A percentile compares a stretch with the other conserved stretches of the same genome.
phyloP scores from a whole-genome alignment of 2,113 vertebrate genomes.

The Elgaria multicarinata region DNA sequence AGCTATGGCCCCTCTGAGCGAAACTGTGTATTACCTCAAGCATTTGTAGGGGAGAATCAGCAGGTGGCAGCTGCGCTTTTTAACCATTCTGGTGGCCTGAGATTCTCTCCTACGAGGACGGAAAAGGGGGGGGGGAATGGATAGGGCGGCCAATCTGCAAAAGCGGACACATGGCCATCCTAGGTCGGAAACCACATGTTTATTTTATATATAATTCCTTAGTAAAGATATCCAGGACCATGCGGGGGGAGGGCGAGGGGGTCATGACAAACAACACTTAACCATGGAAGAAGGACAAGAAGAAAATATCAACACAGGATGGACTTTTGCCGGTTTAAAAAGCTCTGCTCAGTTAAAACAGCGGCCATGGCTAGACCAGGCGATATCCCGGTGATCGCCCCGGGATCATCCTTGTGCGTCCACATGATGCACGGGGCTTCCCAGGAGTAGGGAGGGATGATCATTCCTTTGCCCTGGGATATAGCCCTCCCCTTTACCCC shows the following conservation, averaged over 20 bases:
- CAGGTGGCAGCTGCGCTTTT: too few species aligned
- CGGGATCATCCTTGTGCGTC: too few species aligned
- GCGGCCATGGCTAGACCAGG: too few species aligned
- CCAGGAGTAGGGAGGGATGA: too few species aligned
- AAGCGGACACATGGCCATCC: too few species aligned
- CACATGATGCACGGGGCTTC: too few species aligned
- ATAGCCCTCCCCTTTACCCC: too few species aligned
- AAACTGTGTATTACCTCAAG: background rate
- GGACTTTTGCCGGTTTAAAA: background rate
- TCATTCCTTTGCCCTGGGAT: too few species aligned
- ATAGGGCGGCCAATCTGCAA: too few species aligned
- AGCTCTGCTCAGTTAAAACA: too few species aligned
- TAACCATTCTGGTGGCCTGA: background rate
- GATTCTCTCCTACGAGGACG: background rate
- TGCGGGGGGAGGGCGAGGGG: background rate
- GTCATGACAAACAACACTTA: background rate
- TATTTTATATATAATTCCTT: background rate
- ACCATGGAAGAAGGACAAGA: background rate
- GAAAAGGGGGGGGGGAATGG: background rate
- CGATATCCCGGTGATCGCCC: too few species aligned
- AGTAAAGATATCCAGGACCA: background rate
- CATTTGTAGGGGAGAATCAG: background rate
- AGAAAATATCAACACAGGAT: background rate
- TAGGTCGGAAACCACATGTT: background rate
- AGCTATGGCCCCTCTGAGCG: too few species aligned